Evolutionary conservation across 2,113 vertebrate genomes (phyloP).

Genomic region (Cephalopholis sonnerati): DNA sequence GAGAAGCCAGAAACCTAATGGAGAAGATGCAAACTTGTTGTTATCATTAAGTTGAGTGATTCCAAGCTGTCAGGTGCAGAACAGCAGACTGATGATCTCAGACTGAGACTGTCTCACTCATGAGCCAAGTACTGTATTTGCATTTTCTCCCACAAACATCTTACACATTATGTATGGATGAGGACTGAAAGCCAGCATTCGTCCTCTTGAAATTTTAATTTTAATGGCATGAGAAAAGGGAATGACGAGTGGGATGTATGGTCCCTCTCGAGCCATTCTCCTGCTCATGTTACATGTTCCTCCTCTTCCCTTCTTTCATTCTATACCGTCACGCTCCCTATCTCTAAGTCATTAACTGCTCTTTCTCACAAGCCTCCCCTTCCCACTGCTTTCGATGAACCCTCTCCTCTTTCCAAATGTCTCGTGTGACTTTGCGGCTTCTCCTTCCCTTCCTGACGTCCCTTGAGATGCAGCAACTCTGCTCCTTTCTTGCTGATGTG

Average conservation of each 20-base stretch:
- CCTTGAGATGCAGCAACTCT: slow-evolving; percentile 26
- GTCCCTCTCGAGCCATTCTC: neutral
- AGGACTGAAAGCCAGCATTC: slow-evolving; percentile 5
- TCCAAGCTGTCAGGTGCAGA: neutral
- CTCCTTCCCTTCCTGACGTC: slow-evolving; percentile 26
- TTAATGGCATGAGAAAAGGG: slow-evolving; percentile 7
- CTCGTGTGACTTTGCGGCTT: slow-evolving; percentile 46
- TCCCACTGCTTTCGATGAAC: neutral
- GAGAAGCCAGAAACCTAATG: neutral
- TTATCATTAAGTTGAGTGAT: neutral
- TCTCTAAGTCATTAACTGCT: neutral
- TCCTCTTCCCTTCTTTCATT: neutral
- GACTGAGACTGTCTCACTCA: neutral
- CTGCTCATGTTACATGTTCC: neutral
- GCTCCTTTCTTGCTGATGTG: slow-evolving; percentile 28
- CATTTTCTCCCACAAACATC: slow-evolving; percentile 12
- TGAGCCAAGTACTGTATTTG: neutral
- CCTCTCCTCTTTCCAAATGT: slow-evolving; percentile 24
- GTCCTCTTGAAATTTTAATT: slow-evolving; percentile 19
- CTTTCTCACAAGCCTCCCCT: neutral
- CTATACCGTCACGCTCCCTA: neutral
- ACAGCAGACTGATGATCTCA: slow-evolving; percentile 10
- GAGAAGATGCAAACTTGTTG: slow-evolving; percentile 8
- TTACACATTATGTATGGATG: slow-evolving; percentile 25
- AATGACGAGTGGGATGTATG: neutral